Conservation (phyloP, 2,888 invertebrate genomes). For the Colostygia pectinataria region DNA sequence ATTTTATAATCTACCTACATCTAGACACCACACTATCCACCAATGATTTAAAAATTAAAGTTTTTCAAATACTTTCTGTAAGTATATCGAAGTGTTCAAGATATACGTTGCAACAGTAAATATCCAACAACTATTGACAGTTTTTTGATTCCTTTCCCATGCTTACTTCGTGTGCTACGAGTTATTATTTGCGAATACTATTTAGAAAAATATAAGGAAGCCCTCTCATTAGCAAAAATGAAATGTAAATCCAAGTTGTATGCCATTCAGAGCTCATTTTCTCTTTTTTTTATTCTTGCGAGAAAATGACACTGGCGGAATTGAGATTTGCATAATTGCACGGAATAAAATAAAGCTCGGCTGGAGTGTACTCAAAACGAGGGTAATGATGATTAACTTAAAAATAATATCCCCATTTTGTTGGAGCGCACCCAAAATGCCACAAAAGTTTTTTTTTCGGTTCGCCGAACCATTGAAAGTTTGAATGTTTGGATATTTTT, state of each 20-base stretch:
- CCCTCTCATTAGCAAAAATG: background rate
- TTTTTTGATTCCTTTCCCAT: too few relatives aligned
- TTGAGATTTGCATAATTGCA: constrained; percentile 24
- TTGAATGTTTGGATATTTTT: too few relatives aligned
- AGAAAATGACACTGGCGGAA: constrained; percentile 14
- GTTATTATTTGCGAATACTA: too few relatives aligned
- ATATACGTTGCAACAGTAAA: too few relatives aligned
- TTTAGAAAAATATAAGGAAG: background rate
- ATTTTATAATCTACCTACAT: too few relatives aligned
- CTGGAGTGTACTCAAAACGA: constrained; percentile 21
- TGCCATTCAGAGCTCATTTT: constrained; percentile 9
- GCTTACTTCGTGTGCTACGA: too few relatives aligned
- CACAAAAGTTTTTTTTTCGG: constrained; percentile 17
- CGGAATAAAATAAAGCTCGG: constrained; percentile 18
- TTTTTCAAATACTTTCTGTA: too few relatives aligned
- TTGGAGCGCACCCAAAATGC: constrained; percentile 30
- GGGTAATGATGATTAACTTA: constrained; percentile 32
- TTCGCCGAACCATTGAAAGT: constrained; percentile 19
- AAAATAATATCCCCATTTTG: constrained; percentile 31
- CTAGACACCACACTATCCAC: too few relatives aligned
- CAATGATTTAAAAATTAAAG: too few relatives aligned
- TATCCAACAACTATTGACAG: too few relatives aligned
- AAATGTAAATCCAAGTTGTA: background rate
- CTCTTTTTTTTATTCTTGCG: constrained; percentile 10
- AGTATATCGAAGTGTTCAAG: too few relatives aligned